Evolutionary conservation across 1,140 invertebrate species (phyloP).

Genomic region (Grapholita molesta): DNA sequence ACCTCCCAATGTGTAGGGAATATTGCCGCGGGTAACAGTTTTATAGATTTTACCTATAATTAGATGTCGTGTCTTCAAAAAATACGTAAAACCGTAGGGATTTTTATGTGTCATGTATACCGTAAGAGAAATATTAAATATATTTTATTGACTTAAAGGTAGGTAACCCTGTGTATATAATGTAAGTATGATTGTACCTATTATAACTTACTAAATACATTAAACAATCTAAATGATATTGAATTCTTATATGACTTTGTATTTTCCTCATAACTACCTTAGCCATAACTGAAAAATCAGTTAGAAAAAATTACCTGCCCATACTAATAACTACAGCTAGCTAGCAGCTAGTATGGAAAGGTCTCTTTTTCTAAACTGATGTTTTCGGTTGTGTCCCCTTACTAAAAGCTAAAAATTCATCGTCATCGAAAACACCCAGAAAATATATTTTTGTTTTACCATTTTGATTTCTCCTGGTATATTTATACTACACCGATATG

Average conservation of each 20-base stretch:
- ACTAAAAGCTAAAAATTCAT: no score
- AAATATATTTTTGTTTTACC: no score
- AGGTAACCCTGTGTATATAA: conserved; percentile 57
- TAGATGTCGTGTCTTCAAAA: conserved; percentile 31
- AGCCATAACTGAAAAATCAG: no score
- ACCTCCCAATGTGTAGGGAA: conserved; percentile 40
- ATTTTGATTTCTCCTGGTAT: no score
- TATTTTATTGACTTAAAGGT: conserved; percentile 51
- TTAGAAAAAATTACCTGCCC: no score
- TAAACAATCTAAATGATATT: conserved; percentile 35
- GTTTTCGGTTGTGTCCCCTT: no score
- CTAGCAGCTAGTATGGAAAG: no score
- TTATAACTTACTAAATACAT: conserved; percentile 27
- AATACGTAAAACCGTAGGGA: conserved; percentile 23
- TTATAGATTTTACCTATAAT: conserved; percentile 25
- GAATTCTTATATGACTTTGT: conserved; percentile 16
- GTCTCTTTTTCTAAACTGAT: no score
- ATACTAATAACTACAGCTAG: no score
- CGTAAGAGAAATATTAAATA: conserved; percentile 41
- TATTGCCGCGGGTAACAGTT: conserved; percentile 35
- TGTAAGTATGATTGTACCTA: conserved; percentile 63
- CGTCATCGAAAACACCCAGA: no score
- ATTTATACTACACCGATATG: no score
- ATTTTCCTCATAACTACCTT: background rate
- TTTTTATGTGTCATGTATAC: conserved; percentile 38